phyloP scores from a whole-genome alignment of 2,888 invertebrate genomes.

The Rhodophaea formosa region DNA sequence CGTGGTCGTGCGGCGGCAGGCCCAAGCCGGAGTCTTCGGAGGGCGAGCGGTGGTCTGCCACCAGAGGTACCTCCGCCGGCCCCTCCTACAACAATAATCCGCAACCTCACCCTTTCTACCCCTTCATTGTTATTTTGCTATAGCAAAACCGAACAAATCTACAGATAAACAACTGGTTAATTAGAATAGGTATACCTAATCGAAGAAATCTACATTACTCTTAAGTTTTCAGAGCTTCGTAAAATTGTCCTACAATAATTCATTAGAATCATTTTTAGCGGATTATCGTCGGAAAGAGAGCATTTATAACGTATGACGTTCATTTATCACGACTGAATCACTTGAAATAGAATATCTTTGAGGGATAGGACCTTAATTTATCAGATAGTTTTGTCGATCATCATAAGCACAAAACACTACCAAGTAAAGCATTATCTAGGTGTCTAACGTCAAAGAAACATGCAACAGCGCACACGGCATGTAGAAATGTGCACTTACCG shows the following conservation, averaged over 20 bases:
- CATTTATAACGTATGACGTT: conserved; percentile 20
- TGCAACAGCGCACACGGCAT: conserved; percentile 41
- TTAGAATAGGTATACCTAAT: no score
- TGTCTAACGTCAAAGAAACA: conserved; percentile 46
- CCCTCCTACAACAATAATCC: conserved; percentile 82
- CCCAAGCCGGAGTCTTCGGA: conserved; percentile 98
- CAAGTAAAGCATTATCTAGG: conserved; percentile 50
- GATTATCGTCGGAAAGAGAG: conserved; percentile 1
- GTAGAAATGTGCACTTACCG: conserved; percentile 71
- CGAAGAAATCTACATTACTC: no score
- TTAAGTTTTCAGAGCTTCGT: no score
- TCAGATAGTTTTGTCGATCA: not conserved
- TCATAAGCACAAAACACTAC: conserved; percentile 35
- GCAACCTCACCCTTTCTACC: conserved; percentile 61
- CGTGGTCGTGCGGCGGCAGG: conserved; percentile 88
- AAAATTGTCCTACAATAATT: no score
- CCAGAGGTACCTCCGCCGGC: conserved; percentile 80
- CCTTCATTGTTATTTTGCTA: not conserved
- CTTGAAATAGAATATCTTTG: conserved; percentile 9
- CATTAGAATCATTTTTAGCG: not conserved
- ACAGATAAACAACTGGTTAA: no score
- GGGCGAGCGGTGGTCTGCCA: conserved; percentile 89
- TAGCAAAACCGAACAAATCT: not conserved
- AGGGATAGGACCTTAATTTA: not conserved
- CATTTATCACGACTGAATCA: conserved; percentile 21